These are phyloP conservation scores for Leucophenga varia DNA, from an alignment of 1,140 invertebrate genomes.

Conservation along the genomic window DNA sequence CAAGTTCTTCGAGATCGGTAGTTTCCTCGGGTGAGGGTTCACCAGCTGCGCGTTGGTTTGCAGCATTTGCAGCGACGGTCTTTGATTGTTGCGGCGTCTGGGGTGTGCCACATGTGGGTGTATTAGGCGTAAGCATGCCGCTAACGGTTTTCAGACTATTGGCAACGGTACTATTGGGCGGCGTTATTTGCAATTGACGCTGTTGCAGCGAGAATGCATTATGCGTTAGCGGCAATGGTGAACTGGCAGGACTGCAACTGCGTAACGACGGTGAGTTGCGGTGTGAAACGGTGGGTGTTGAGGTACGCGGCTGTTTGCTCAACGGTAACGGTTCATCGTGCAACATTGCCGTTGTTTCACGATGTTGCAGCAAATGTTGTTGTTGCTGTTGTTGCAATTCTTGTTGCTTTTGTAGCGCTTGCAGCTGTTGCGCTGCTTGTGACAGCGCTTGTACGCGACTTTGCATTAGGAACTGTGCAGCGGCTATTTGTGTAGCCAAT, in stretches of 20 bases:
- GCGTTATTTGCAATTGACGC: slow-evolving; percentile 48
- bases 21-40: slow-evolving; percentile 87
- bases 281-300: slow-evolving; percentile 58
- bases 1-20: slow-evolving; percentile 91
- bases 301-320: slow-evolving; percentile 57
- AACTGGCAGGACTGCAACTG: slow-evolving; percentile 50
- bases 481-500: slow-evolving; percentile 39
- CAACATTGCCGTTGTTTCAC: slow-evolving; percentile 38
- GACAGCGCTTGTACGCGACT: slow-evolving; percentile 72
- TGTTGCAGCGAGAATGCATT: slow-evolving; percentile 9
- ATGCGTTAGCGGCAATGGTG: slow-evolving; percentile 29
- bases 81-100: slow-evolving; percentile 59
- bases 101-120: slow-evolving; percentile 60
- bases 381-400: slow-evolving; percentile 59
- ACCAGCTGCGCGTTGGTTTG: slow-evolving; percentile 61
- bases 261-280: slow-evolving; percentile 52
- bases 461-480: slow-evolving; percentile 52
- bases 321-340: slow-evolving; percentile 58
- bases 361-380: slow-evolving; percentile 33
- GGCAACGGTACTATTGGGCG: slow-evolving; percentile 42
- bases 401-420: slow-evolving; percentile 77
- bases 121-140: slow-evolving; percentile 61
- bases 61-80: slow-evolving; percentile 41
- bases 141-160: slow-evolving; percentile 34
- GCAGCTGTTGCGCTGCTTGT: slow-evolving; percentile 79